Evolutionary conservation across 2,797 vertebrate species (phyloP).

Genomic region (Sebastes goodei): DNA sequence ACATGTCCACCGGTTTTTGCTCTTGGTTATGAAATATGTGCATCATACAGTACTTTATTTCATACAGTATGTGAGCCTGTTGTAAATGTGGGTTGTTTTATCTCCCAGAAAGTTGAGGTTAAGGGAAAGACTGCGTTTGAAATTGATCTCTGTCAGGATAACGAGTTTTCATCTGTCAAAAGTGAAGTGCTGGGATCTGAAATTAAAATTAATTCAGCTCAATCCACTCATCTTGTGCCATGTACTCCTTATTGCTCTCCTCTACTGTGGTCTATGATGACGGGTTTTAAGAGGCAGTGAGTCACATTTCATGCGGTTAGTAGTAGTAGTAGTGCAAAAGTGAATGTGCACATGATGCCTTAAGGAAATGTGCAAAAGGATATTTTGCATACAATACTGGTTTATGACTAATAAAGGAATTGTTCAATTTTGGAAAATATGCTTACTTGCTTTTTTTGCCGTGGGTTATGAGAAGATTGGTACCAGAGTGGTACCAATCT

Average conservation of each 20-base stretch:
- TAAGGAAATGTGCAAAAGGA: conserved; percentile 14
- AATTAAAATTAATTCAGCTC: conserved; percentile 71
- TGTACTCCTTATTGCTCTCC: conserved; percentile 32
- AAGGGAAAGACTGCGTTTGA: conserved; percentile 34
- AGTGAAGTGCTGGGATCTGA: conserved; percentile 74
- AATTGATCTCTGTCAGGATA: conserved; percentile 56
- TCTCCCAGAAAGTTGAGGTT: conserved; percentile 38
- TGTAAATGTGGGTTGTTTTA: conserved; percentile 56
- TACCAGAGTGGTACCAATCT: background rate
- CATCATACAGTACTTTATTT: conserved; percentile 53
- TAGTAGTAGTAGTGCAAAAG: background rate
- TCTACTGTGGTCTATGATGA: conserved; percentile 39
- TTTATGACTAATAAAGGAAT: background rate
- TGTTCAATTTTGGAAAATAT: background rate
- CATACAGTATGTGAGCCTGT: conserved; percentile 21
- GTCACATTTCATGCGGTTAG: conserved; percentile 30
- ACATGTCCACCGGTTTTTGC: conserved; percentile 31
- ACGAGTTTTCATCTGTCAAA: conserved; percentile 63
- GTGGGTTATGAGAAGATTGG: background rate
- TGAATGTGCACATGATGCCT: background rate
- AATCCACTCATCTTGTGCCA: conserved; percentile 55
- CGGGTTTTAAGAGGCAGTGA: conserved; percentile 29
- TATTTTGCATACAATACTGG: background rate
- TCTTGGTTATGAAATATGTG: conserved; percentile 47
- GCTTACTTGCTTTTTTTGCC: background rate